Evolutionary conservation across 2,113 vertebrate genomes (phyloP), one percentile per base, ranked within the genome.

Genomic region (Emydocephalus ijimae): DNA sequence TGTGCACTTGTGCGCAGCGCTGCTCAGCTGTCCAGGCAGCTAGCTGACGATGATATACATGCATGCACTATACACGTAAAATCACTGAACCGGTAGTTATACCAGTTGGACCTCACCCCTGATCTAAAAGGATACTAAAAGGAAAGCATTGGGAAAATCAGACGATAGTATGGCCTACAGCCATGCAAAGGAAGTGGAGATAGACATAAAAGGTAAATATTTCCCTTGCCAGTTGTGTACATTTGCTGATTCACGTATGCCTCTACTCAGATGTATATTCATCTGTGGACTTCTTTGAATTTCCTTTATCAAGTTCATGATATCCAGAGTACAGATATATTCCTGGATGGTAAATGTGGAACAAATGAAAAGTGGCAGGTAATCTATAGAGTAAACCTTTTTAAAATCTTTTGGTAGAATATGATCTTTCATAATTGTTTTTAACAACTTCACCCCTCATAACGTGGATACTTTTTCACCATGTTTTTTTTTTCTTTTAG

Each of bases 401-500:
- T 14, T 20, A 3, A 61, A 24, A 61, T 24, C 8, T 57, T 87
- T 45, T 18, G 5, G 15, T n/a, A 50, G 55, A 56, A 34, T 45
- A 88, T 48, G 18, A 48, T 64, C 9, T 34, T 45, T 54, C 12
- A 21, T 55, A 88, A 50, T 45, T 56, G 2, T 15, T 57, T 91
- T 91, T 29, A 56, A 85, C 64, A 69, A 69, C 12, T n/a, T 69
- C 3, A 5, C 29, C 64, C 12, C 12, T 34, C 64, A 69, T 69
- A n/a, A 81, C 3, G 18, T 81, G 34, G 39, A 39, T 34, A 81
- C 74, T 9, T 81, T 81, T 81, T 43, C 74, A 55, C 23, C 23
- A 20, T 5, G 34, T 0, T 0, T 45, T 92, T 92, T 43, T 91
- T 69, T 89, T 85, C 24, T 96, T 97, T 91, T 94, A 99, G 99